A percentile compares a stretch with the other conserved stretches of the same genome.
Evolutionary conservation across 2,888 invertebrate genomes (phyloP).

Genomic region (Pachycephus smyrnensis): DNA sequence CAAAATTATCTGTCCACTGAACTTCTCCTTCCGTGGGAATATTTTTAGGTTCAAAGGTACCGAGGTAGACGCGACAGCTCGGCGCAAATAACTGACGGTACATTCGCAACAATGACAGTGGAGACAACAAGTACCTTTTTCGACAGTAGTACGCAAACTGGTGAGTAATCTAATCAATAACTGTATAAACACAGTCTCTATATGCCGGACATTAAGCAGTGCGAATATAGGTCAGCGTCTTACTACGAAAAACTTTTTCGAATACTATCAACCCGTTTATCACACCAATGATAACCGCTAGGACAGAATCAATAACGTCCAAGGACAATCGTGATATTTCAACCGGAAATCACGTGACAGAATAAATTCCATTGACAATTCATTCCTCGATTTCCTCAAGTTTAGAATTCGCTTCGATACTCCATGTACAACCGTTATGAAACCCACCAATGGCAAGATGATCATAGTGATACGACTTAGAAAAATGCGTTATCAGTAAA

Average conservation of each 20-base stretch:
- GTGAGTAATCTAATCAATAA: constrained; percentile 70
- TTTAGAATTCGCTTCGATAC: not conserved
- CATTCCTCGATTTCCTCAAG: no score
- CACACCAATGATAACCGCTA: not conserved
- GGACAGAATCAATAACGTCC: not conserved
- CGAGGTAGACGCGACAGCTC: constrained; percentile 86
- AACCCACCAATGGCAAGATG: not conserved
- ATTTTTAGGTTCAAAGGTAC: constrained; percentile 62
- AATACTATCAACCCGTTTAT: not conserved
- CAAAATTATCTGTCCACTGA: not conserved
- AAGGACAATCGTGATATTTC: not conserved
- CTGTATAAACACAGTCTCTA: not conserved
- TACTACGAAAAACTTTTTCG: not conserved
- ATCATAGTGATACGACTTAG: no score
- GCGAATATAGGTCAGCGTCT: not conserved
- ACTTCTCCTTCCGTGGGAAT: not conserved
- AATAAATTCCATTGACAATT: not conserved
- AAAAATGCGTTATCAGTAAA: not conserved
- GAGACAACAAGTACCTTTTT: constrained; percentile 93
- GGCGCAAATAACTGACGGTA: constrained; percentile 92
- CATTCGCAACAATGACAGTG: constrained; percentile 92
- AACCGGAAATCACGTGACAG: not conserved
- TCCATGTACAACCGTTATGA: not conserved
- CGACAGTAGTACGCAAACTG: constrained; percentile 93
- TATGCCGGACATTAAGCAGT: not conserved